Evolutionary conservation across 2,797 vertebrate species (phyloP).

Genomic region (Spinus olivaceus): DNA sequence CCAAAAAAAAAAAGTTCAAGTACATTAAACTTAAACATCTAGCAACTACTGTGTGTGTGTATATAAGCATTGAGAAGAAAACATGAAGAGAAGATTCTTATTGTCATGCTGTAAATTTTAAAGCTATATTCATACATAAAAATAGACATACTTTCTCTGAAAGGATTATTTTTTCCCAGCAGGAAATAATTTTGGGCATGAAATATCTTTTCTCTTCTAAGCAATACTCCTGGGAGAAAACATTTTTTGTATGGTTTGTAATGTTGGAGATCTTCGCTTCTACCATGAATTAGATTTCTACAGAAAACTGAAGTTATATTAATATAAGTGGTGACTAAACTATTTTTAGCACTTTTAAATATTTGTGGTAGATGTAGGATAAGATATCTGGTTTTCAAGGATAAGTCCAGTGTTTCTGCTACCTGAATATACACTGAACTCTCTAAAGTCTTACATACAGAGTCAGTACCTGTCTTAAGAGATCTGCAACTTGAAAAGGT

Average conservation of each 20-base stretch:
- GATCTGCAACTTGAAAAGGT: conserved; percentile 75
- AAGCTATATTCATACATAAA: neutral
- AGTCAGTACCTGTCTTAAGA: conserved; percentile 78
- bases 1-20: neutral
- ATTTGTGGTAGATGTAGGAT: neutral
- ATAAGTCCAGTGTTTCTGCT: neutral
- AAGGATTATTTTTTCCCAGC: neutral
- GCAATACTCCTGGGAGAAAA: neutral
- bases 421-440: neutral
- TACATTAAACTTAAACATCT: neutral
- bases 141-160: neutral
- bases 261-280: neutral
- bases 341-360: neutral
- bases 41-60: neutral
- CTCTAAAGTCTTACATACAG: neutral
- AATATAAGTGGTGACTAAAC: neutral
- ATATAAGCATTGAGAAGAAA: neutral
- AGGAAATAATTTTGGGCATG: neutral
- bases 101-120: neutral
- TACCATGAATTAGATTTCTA: neutral
- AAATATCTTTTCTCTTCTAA: neutral
- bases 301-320: neutral
- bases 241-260: neutral
- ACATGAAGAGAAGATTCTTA: neutral
- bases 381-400: neutral